Evolutionary conservation across 2,888 invertebrate genomes (phyloP).

Genomic region (Drosophila tanythrix): DNA sequence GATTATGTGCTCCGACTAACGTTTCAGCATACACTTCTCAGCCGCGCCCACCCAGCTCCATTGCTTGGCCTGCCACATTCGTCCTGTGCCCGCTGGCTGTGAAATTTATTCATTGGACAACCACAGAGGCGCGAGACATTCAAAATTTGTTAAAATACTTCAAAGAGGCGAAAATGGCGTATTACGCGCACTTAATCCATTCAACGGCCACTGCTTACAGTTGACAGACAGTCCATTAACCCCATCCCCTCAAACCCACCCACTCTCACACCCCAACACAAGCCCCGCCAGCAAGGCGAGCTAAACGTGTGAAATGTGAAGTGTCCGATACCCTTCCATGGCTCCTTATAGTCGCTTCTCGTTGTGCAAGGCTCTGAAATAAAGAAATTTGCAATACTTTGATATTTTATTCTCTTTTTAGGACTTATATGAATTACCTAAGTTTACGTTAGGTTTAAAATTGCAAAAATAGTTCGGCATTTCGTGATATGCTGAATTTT

Average conservation of each 20-base stretch:
- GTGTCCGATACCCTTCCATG: neutral
- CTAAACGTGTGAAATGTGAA: neutral
- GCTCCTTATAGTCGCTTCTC: neutral
- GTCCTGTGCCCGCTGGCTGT: slow-evolving; percentile 33
- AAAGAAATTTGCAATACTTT: neutral
- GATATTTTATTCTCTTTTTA: neutral
- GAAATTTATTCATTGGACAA: slow-evolving; percentile 69
- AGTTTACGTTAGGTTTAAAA: neutral
- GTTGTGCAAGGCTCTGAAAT: neutral
- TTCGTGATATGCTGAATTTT: too few species aligned
- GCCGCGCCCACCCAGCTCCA: neutral
- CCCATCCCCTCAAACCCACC: neutral
- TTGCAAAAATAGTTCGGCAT: too few species aligned
- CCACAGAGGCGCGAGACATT: slow-evolving; percentile 46
- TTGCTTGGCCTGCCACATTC: neutral
- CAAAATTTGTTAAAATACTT: slow-evolving; percentile 28
- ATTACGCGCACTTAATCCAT: slow-evolving; percentile 65
- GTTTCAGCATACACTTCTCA: slow-evolving; percentile 7
- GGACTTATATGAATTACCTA: neutral
- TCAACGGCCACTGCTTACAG: slow-evolving; percentile 31
- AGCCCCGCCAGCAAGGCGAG: neutral
- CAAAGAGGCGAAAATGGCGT: slow-evolving; percentile 51
- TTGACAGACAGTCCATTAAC: slow-evolving; percentile 37
- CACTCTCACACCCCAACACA: neutral
- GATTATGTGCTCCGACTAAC: slow-evolving; percentile 51